Evolutionary conservation across 2,888 invertebrate genomes (phyloP).

Genomic region (Caenorhabditis sp.): DNA sequence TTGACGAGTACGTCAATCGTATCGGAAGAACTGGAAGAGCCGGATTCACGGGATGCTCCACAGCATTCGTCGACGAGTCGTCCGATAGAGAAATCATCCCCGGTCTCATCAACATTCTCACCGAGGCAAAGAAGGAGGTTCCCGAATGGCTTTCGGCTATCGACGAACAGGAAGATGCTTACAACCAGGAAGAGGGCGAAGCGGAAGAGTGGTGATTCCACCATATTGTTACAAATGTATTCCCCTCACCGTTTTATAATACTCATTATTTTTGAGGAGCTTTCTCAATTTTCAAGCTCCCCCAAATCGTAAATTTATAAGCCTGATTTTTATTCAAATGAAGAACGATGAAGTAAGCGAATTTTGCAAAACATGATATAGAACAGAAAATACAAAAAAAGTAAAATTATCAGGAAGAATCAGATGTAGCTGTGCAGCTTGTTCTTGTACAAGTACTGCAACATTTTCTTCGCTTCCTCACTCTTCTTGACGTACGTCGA

Average conservation of each 20-base stretch:
- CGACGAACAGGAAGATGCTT: neutral
- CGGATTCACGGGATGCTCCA: conserved; percentile 46
- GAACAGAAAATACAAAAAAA: neutral
- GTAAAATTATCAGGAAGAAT: neutral
- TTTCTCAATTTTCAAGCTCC: too few relatives aligned
- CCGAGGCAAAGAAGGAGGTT: conserved; percentile 42
- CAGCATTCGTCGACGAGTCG: conserved; percentile 38
- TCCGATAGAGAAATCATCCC: conserved; percentile 38
- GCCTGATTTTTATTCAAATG: neutral
- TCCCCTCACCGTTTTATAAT: neutral
- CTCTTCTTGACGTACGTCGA: conserved; percentile 34
- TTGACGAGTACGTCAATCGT: conserved; percentile 60
- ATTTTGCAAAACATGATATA: neutral
- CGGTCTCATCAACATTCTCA: conserved; percentile 30
- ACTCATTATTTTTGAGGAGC: too few relatives aligned
- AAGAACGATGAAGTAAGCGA: neutral
- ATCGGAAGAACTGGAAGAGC: conserved; percentile 61
- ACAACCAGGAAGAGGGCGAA: conserved; percentile 14
- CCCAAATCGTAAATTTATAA: neutral
- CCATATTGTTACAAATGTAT: neutral
- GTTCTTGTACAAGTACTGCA: conserved; percentile 24
- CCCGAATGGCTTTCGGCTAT: conserved; percentile 39
- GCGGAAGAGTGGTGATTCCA: conserved; percentile 39
- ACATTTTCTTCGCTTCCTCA: conserved; percentile 32
- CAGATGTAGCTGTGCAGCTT: conserved; percentile 18